These are phyloP conservation scores for Pachyuromys duprasi DNA, from an alignment of 2,797 vertebrate genomes.

Conservation along the genomic window DNA sequence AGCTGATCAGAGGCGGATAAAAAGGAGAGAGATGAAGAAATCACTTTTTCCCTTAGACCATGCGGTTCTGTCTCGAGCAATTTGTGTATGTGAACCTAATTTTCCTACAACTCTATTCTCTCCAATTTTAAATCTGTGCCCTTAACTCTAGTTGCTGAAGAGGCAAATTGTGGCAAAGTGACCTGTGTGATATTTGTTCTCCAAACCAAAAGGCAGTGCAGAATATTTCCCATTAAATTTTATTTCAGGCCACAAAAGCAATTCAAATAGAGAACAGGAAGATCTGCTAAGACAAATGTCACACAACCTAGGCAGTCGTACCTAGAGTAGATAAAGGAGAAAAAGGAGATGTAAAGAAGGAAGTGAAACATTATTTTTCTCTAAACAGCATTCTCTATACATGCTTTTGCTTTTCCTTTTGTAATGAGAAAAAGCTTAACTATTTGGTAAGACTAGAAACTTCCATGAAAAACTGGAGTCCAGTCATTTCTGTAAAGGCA, in stretches of 20 bases:
- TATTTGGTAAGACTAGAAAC: constrained; percentile 68
- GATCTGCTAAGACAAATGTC: constrained; percentile 11
- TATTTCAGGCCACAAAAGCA: constrained; percentile 19
- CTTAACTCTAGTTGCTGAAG: background rate
- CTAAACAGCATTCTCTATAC: background rate
- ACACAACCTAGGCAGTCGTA: background rate
- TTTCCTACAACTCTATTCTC: background rate
- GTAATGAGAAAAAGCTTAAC: constrained; percentile 48
- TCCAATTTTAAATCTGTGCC: constrained; percentile 3
- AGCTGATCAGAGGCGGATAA: background rate
- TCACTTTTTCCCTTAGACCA: background rate
- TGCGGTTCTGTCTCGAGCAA: background rate
- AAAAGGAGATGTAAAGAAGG: background rate
- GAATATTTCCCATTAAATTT: constrained; percentile 25
- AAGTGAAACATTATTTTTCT: background rate
- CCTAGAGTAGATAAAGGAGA: background rate
- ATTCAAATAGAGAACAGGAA: background rate
- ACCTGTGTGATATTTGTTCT: background rate
- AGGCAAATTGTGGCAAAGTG: background rate
- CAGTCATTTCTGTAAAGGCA: constrained; percentile 76
- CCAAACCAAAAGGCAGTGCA: background rate
- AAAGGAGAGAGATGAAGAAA: background rate
- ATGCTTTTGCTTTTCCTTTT: constrained; percentile 46
- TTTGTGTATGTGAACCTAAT: background rate
- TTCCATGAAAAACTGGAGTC: constrained; percentile 64